Base-by-base conservation (phyloP, 2,888 invertebrate species). In the Morpho deidamia region DNA sequence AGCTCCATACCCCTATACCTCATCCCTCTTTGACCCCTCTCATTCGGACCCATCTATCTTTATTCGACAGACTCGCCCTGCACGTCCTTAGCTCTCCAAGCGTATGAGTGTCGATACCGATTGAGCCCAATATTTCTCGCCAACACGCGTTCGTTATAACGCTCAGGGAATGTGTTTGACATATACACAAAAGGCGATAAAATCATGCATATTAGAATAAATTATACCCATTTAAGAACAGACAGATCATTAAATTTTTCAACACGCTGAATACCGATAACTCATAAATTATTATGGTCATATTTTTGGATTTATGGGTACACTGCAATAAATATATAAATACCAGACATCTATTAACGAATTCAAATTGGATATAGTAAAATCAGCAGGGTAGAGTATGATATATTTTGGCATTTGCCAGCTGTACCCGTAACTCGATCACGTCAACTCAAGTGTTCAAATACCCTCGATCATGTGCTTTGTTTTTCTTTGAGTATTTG, bases 11-110 rank as follows among this genome's bases (percentile, higher is more conserved):
- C 80, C 78, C 70, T 68, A 67, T 53, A 47, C 65, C 62, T 62
- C 59, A 64, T 61, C 68, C 65, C 66, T 62, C 64, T 62, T 62
- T 64, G 56, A 0, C 35, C 67, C 46, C 56, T 63, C 62, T 71
- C 72, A 70, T 69, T 68, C 70, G 63, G 66, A 71, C 69, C 78
- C 78, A 83, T 86, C 78, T 80, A 83, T 87, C 83, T 84, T 83
- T 82, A 83, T 86, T 84, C 77, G 80, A 84, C 78, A 74, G 77
- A 74, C 79, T 79, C 74, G 72, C 71, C 72, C 70, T 69, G 66
- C 67, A 73, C 71, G 71, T 73, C 69, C 68, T 72, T 76, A 76
- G 72, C 76, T 73, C 75, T 77, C 73, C 70, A 77, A 74, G 72
- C 71, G 68, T 65, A 65, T 64, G 68, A 71, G 70, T 63, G 65